phyloP scores from a whole-genome alignment of 2,888 invertebrate species.

The Andrena chrysosceles region DNA sequence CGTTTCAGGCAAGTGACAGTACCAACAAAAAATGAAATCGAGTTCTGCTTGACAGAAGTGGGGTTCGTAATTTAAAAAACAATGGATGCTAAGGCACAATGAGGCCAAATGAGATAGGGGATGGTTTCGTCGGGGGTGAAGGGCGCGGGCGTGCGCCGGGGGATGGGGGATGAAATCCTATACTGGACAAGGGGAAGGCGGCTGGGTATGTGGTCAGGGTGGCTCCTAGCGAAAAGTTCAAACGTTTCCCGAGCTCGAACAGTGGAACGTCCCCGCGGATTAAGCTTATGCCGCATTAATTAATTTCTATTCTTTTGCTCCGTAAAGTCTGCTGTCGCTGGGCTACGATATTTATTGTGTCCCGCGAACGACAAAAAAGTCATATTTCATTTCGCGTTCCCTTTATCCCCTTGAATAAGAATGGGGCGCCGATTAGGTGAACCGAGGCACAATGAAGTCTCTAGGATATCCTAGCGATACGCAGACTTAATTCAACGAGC shows the following conservation, averaged over 20 bases:
- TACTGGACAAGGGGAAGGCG: conserved; percentile 78
- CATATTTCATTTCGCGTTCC: conserved; percentile 38
- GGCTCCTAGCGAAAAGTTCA: conserved; percentile 78
- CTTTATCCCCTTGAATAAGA: conserved; percentile 4
- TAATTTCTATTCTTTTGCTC: conserved; percentile 59
- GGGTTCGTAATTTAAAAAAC: conserved; percentile 84
- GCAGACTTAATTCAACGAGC: neutral
- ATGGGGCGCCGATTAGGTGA: neutral
- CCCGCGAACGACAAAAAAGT: conserved; percentile 3
- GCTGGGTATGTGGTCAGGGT: conserved; percentile 75
- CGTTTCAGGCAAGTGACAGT: conserved; percentile 81
- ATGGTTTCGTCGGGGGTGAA: conserved; percentile 76
- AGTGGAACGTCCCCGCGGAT: conserved; percentile 51
- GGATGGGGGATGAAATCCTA: conserved; percentile 81
- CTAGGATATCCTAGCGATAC: neutral
- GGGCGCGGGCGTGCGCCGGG: conserved; percentile 71
- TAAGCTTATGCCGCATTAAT: conserved; percentile 58
- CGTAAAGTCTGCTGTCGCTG: conserved; percentile 8
- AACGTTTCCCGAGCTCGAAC: conserved; percentile 76
- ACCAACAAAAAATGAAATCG: conserved; percentile 82
- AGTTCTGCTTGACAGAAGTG: conserved; percentile 81
- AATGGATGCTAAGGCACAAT: conserved; percentile 83
- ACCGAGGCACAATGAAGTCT: neutral
- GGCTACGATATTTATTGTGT: conserved; percentile 34
- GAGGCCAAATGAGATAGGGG: conserved; percentile 84